Evolutionary conservation across 2,113 vertebrate species (phyloP).

Genomic region (Carassius carassius): DNA sequence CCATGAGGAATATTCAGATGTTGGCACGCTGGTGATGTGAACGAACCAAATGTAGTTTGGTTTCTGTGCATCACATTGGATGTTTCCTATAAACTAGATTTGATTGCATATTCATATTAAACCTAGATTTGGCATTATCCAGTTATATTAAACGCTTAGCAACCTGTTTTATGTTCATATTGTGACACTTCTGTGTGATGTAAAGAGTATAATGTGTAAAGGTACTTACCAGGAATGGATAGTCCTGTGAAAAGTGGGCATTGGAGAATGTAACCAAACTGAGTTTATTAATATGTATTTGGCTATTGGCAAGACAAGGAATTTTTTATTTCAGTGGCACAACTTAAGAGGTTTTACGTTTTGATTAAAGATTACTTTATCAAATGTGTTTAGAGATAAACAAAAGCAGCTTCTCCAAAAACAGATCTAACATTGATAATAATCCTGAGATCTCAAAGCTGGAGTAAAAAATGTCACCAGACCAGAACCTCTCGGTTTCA

Average conservation of each 20-base stretch:
- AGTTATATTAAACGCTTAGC: neutral
- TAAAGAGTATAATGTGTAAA: neutral
- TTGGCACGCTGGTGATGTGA: neutral
- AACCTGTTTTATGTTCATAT: neutral
- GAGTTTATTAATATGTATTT: neutral
- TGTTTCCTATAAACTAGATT: neutral
- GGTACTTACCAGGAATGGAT: neutral
- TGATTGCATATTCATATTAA: neutral
- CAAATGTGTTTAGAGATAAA: neutral
- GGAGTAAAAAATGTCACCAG: conserved; percentile 5
- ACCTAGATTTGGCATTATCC: neutral
- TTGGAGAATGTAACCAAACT: neutral
- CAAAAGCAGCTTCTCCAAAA: neutral
- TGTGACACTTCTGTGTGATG: neutral
- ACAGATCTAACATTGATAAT: neutral
- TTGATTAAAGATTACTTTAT: no score
- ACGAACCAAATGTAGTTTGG: neutral
- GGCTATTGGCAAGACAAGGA: no score
- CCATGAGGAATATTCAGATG: neutral
- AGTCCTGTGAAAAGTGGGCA: neutral
- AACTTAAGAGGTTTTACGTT: no score
- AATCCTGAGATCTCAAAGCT: neutral
- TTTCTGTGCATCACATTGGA: neutral
- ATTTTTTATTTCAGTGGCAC: no score
- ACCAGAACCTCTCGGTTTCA: conserved; percentile 20